A percentile compares a stretch with the other conserved stretches of the same genome.
Evolutionary conservation across 1,140 invertebrate genomes (phyloP).

Genomic region (Neoseiulus cucumeris): DNA sequence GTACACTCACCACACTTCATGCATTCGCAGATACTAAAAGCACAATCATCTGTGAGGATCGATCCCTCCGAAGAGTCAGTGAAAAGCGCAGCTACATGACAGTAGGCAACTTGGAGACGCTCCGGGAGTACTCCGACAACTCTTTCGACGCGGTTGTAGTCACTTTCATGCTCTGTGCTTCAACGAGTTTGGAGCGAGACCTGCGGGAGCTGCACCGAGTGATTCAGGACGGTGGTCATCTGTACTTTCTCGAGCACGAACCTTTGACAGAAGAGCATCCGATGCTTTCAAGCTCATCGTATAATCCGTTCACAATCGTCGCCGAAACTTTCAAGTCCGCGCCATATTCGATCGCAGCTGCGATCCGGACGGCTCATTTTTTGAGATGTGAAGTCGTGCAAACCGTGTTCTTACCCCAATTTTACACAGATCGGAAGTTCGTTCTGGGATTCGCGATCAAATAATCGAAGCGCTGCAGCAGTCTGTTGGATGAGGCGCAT

Average conservation of each 20-base stretch:
- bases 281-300: neutral
- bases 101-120: neutral
- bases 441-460: conserved; percentile 5
- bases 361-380: neutral
- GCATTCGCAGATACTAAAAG: neutral
- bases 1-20: too few relatives aligned
- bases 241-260: neutral
- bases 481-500: too few relatives aligned
- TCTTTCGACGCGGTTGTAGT: neutral
- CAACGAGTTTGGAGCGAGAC: neutral
- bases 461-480: too few relatives aligned
- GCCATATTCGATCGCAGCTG: neutral
- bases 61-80: neutral
- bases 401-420: neutral
- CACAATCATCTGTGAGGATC: conserved; percentile 5
- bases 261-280: neutral
- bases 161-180: neutral
- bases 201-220: neutral
- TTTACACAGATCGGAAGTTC: neutral
- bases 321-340: neutral
- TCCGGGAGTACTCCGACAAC: neutral
- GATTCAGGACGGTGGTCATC: neutral
- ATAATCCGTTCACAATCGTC: neutral
- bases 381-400: neutral
- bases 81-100: neutral